phyloP scores from a whole-genome alignment of 2,797 vertebrate species.

The Enteromius afrohamiltoni region DNA sequence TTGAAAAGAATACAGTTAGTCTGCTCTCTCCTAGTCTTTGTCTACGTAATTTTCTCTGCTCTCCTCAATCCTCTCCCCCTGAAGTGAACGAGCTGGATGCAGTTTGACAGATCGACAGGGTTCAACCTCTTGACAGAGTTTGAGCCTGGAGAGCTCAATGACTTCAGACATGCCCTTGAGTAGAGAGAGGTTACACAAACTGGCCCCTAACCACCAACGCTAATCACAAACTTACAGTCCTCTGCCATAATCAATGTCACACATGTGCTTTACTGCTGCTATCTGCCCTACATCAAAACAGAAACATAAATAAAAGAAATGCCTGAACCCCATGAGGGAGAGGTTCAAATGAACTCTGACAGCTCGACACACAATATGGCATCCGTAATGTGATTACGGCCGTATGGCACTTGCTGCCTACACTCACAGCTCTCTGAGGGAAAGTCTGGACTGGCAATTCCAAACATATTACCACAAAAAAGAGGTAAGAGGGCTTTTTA shows the following conservation, averaged over 20 bases:
- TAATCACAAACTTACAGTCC: slow-evolving; percentile 80
- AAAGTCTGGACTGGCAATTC: slow-evolving; percentile 74
- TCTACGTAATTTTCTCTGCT: slow-evolving; percentile 36
- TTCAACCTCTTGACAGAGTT: slow-evolving; percentile 74
- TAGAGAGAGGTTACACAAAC: slow-evolving; percentile 71
- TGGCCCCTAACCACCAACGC: slow-evolving; percentile 59
- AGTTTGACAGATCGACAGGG: slow-evolving; percentile 72
- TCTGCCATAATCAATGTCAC: slow-evolving; percentile 57
- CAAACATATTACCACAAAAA: slow-evolving; percentile 70
- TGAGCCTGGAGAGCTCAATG: slow-evolving; percentile 73
- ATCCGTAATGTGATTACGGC: slow-evolving; percentile 84
- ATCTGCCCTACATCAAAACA: slow-evolving; percentile 74
- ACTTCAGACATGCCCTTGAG: slow-evolving; percentile 76
- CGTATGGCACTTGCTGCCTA: slow-evolving; percentile 76
- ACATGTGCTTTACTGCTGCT: slow-evolving; percentile 64
- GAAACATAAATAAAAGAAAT: slow-evolving; percentile 71
- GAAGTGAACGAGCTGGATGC: slow-evolving; percentile 61
- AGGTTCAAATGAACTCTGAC: slow-evolving; percentile 82
- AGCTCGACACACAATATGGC: slow-evolving; percentile 85
- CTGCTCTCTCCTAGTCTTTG: slow-evolving; percentile 35
- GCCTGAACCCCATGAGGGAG: slow-evolving; percentile 51
- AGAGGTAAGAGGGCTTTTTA: slow-evolving; percentile 61
- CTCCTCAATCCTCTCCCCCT: slow-evolving; percentile 2
- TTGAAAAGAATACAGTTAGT: slow-evolving; percentile 26
- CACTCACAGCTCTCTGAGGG: slow-evolving; percentile 70